These are phyloP conservation scores for Pristionchus entomophagus DNA, from an alignment of 2,888 invertebrate species.

Conservation along the genomic window DNA sequence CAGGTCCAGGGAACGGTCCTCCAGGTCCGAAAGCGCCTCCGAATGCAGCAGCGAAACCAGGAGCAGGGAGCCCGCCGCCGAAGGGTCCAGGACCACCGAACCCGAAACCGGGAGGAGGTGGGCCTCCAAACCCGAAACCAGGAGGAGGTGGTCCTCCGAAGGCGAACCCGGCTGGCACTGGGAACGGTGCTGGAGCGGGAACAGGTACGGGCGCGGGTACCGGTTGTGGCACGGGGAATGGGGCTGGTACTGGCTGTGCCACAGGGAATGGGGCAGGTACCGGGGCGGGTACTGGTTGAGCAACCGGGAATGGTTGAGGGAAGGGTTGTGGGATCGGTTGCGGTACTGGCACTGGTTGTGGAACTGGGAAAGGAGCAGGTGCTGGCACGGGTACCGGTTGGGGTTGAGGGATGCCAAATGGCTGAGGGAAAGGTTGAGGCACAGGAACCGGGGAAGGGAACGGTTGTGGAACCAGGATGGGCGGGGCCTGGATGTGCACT, in stretches of 20 bases:
- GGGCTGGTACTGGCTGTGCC: not conserved
- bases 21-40: not conserved
- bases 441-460: constrained; percentile 20
- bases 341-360: constrained; percentile 6
- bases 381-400: not conserved
- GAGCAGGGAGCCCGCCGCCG: too few relatives aligned
- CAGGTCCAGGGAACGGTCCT: not conserved
- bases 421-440: constrained; percentile 32
- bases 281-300: not conserved
- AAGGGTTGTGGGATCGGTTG: constrained; percentile 15
- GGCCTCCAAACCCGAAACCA: not conserved
- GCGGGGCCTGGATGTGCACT: constrained; percentile 20
- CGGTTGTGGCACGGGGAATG: not conserved
- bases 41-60: too few relatives aligned
- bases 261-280: not conserved
- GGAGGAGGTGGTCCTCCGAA: not conserved
- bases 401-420: not conserved
- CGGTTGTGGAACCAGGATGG: constrained; percentile 30
- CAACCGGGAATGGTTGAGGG: not conserved
- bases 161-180: not conserved
- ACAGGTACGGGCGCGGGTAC: not conserved
- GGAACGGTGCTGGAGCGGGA: not conserved
- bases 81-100: not conserved
- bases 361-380: constrained; percentile 30
- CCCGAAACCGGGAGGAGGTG: not conserved